Conservation (phyloP, 2,113 vertebrate species). For the Coturnix japonica region DNA sequence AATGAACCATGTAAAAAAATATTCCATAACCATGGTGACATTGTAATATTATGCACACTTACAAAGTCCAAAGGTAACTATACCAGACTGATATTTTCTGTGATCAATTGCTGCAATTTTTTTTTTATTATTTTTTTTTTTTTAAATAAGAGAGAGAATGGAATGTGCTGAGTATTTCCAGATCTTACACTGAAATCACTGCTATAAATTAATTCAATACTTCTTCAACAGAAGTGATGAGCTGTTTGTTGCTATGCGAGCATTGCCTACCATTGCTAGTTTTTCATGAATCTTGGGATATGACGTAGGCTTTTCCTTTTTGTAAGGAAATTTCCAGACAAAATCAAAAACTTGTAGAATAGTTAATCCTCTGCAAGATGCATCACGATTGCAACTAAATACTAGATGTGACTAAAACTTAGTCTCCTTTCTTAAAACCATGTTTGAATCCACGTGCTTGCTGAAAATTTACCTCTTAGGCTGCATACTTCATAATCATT, state of each 20-base stretch:
- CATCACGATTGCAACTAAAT: not conserved
- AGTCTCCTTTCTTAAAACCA: not conserved
- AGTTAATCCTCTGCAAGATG: not conserved
- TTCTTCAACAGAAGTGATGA: not conserved
- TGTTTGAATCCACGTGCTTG: not conserved
- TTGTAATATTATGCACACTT: not conserved
- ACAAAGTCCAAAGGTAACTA: not conserved
- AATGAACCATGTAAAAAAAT: not conserved
- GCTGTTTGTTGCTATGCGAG: not conserved
- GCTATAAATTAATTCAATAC: not conserved
- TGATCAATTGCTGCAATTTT: constrained; percentile 12
- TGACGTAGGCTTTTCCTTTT: not conserved
- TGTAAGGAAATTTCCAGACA: not conserved
- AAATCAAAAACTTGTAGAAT: not conserved
- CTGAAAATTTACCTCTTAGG: not conserved
- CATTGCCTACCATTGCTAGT: not conserved
- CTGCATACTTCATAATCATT: not conserved
- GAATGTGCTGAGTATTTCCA: constrained; percentile 49
- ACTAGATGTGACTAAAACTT: not conserved
- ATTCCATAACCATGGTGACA: constrained; percentile 28
- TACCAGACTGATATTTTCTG: constrained; percentile 16
- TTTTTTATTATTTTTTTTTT: not conserved
- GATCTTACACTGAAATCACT: not conserved
- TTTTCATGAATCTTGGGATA: not conserved
- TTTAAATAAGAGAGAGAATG: not conserved